Evolutionary conservation across 2,888 invertebrate species (phyloP), one percentile per base, ranked within the genome.

Genomic region (Papilio protenor): DNA sequence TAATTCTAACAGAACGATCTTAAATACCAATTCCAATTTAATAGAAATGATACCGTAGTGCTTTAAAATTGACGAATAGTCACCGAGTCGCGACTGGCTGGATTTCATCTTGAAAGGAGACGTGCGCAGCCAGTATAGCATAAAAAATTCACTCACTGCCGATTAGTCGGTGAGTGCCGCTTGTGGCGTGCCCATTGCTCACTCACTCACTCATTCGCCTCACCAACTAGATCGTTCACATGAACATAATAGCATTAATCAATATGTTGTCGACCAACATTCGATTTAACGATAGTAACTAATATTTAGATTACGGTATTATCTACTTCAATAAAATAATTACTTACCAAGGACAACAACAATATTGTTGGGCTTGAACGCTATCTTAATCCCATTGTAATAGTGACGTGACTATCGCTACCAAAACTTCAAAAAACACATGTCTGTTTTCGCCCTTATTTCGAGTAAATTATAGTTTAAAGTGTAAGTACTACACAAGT

Each of bases 121-220:
- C 72, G 52, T 77, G 73, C 23, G 66, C 77, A 73, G 69, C 21
- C 33, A 57, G 49, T 21, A 40, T 45, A 47, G 33, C 40, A 70
- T 77, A 40, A 77, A 77, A 77, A 77, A 77, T 77, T 77, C 49
- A 77, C 10, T 69, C n/a, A 47, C 27, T 55, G 77, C 57, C 73
- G 73, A 73, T 77, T 77, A 73, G 66, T 49, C 69, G 33, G 47
- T 47, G 69, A 57, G 73, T 74, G 59, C 27, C 33, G 69, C 57
- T 77, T 59, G 77, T 57, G 73, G 77, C 57, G 66, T 18, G 23
- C 33, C 72, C n/a, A 47, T 70, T 59, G 49, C 27, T 33, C 45
- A 52, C 52, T 27, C 71, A 55, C 61, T 18, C 47, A 33, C 59
- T 61, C n/a, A 61, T 49, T 59, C 27, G 57, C n/a, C 40, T 40